Evolutionary conservation across 2,113 vertebrate species (phyloP).

Genomic region (Brachirus orientalis): DNA sequence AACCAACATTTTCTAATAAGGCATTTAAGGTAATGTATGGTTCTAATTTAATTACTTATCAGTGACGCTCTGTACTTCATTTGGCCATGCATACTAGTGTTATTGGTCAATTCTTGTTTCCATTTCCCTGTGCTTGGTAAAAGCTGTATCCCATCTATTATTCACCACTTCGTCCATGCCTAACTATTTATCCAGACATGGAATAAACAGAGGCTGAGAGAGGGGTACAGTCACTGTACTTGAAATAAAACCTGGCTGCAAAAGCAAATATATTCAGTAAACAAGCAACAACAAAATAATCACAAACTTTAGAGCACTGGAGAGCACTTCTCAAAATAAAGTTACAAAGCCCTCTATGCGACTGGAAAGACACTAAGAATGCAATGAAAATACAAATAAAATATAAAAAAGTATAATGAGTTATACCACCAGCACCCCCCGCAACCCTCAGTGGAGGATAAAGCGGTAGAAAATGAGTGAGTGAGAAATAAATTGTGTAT

Average conservation of each 20-base stretch:
- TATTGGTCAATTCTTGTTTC: slow-evolving; percentile 37
- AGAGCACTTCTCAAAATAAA: no score
- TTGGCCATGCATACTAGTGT: slow-evolving; percentile 6
- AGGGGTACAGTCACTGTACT: not conserved
- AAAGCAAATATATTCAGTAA: not conserved
- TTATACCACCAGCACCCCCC: no score
- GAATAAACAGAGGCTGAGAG: not conserved
- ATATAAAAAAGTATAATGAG: no score
- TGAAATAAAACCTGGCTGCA: not conserved
- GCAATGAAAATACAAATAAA: no score
- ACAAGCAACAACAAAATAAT: no score
- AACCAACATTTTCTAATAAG: not conserved
- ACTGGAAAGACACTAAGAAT: no score
- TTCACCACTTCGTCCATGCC: slow-evolving; percentile 42
- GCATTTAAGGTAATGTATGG: slow-evolving; percentile 12
- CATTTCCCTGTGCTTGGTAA: slow-evolving; percentile 36
- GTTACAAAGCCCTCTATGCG: no score
- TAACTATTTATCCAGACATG: slow-evolving; percentile 30
- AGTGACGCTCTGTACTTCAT: slow-evolving; percentile 26
- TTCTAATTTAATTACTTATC: slow-evolving; percentile 17
- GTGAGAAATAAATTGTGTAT: no score
- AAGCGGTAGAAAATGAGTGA: no score
- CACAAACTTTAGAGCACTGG: no score
- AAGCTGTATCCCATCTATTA: slow-evolving; percentile 56
- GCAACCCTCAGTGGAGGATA: no score